A percentile compares a stretch with the other conserved stretches of the same genome.
Conservation (phyloP, 2,113 vertebrate species). For the Otocyon megalotis region DNA sequence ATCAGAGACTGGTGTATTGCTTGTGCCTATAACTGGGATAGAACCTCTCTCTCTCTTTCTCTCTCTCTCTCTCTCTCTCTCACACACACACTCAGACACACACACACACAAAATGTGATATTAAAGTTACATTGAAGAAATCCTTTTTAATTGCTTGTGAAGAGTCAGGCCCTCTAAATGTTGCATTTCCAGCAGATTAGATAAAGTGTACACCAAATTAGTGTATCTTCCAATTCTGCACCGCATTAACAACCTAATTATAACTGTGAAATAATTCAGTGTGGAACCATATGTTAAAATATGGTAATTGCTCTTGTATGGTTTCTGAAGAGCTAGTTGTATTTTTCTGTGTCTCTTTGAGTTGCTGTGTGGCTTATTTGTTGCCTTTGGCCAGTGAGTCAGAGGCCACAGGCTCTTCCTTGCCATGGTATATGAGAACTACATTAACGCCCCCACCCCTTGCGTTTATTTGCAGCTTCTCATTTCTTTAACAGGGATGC, state of each 20-base stretch:
- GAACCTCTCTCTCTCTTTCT: slow-evolving; percentile 29
- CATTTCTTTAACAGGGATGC: slow-evolving; percentile 27
- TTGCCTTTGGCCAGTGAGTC: slow-evolving; percentile 40
- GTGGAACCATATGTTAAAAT: slow-evolving; percentile 79
- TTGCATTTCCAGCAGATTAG: slow-evolving; percentile 74
- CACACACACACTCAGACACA: not conserved
- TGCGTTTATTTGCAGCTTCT: not conserved
- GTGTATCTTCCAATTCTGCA: slow-evolving; percentile 54
- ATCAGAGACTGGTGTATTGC: slow-evolving; percentile 67
- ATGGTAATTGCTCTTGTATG: slow-evolving; percentile 74
- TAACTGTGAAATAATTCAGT: slow-evolving; percentile 68
- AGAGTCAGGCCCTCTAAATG: slow-evolving; percentile 65
- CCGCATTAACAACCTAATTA: slow-evolving; percentile 67
- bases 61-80: not conserved
- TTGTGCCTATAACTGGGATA: slow-evolving; percentile 67
- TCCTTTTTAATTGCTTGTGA: slow-evolving; percentile 74
- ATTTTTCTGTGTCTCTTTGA: slow-evolving; percentile 53
- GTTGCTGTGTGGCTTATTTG: slow-evolving; percentile 14
- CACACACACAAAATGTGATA: slow-evolving; percentile 34
- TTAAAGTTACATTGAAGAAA: slow-evolving; percentile 63
- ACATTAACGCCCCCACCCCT: not conserved
- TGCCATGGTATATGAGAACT: slow-evolving; percentile 26
- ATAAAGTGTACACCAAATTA: slow-evolving; percentile 72
- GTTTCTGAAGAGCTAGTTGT: slow-evolving; percentile 54
- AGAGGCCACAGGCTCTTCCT: slow-evolving; percentile 6